Conservation (phyloP, 2,797 vertebrate species). For the Pseudochirops cupreus region DNA sequence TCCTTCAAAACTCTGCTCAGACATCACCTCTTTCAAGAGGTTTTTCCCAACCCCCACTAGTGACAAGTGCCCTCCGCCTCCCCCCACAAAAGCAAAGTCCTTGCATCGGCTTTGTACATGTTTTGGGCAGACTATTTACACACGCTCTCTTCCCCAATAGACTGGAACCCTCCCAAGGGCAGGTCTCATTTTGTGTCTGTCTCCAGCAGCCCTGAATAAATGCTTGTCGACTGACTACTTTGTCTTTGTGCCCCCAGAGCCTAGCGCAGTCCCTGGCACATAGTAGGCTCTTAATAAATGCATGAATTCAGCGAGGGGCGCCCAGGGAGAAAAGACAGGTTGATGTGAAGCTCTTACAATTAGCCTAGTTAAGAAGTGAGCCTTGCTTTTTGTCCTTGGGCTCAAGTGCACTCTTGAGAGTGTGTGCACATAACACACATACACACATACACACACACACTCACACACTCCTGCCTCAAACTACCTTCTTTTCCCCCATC, state of each 20-base stretch:
- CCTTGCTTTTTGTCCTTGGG: neutral
- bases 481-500: neutral
- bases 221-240: no score
- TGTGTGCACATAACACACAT: neutral
- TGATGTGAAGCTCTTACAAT: neutral
- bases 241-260: no score
- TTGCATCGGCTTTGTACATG: neutral
- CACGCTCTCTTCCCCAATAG: no score
- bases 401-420: neutral
- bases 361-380: neutral
- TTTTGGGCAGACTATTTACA: neutral
- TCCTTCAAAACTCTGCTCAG: neutral
- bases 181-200: neutral
- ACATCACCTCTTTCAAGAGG: neutral
- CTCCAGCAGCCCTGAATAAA: neutral
- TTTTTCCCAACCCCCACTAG: neutral
- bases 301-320: neutral
- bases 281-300: neutral
- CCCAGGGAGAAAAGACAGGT: neutral
- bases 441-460: neutral
- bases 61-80: neutral
- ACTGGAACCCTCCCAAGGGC: neutral
- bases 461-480: neutral
- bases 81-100: neutral
- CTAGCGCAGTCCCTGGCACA: no score